phyloP scores from a whole-genome alignment of 2,888 invertebrate genomes.

The Ectropis crepuscularia region DNA sequence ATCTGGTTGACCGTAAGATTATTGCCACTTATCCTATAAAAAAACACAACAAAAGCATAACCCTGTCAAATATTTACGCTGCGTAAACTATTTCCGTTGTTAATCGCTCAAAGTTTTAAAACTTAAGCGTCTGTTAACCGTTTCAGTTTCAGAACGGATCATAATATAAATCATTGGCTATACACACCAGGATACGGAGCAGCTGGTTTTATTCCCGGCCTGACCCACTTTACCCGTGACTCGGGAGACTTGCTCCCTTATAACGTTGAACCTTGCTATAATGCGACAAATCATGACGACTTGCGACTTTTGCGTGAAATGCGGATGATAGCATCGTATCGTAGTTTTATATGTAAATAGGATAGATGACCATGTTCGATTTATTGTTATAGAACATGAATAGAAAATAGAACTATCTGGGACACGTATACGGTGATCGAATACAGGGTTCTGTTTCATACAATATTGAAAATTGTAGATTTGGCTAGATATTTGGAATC shows the following conservation, averaged over 20 bases:
- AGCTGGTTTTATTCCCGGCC: constrained; percentile 49
- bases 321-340: too few relatives aligned
- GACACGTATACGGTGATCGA: too few relatives aligned
- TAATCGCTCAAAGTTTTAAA: constrained; percentile 12
- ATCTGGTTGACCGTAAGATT: too few relatives aligned
- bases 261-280: neutral
- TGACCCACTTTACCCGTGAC: constrained; percentile 49
- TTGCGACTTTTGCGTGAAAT: neutral
- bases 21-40: too few relatives aligned
- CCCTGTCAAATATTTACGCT: constrained; percentile 9
- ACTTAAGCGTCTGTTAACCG: constrained; percentile 39
- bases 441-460: too few relatives aligned
- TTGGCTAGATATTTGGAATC: too few relatives aligned
- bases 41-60: neutral
- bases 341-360: too few relatives aligned
- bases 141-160: constrained; percentile 41
- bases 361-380: too few relatives aligned
- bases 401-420: too few relatives aligned
- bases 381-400: too few relatives aligned
- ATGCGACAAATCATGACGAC: neutral
- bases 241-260: constrained; percentile 6
- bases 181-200: constrained; percentile 46
- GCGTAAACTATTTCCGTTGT: constrained; percentile 8
- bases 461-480: too few relatives aligned
- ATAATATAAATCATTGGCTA: constrained; percentile 56